These are phyloP conservation scores for Dendropsophus ebraccatus DNA, from an alignment of 2,113 vertebrate species.

Conservation along the genomic window DNA sequence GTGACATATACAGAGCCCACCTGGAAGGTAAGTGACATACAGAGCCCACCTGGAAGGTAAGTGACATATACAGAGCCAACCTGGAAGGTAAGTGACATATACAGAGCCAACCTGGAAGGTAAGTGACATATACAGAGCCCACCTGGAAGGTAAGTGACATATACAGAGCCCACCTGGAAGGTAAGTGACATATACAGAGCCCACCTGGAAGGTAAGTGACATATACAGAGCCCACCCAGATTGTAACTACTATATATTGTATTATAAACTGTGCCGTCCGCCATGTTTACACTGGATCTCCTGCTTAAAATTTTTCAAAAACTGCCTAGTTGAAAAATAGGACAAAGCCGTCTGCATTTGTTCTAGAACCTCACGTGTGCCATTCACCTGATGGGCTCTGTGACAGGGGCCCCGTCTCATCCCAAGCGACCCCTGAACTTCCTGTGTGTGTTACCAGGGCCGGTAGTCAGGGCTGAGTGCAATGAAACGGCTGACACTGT, in stretches of 20 bases:
- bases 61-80: background rate
- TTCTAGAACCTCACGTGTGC: background rate
- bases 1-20: no score
- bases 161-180: background rate
- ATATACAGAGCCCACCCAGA: no score
- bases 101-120: background rate
- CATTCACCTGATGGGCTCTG: background rate
- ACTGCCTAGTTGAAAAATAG: background rate
- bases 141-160: background rate
- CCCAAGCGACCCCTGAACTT: slow-evolving; percentile 31
- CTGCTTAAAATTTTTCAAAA: background rate
- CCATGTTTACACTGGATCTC: background rate
- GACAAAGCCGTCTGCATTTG: background rate
- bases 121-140: background rate
- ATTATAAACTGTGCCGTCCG: no score
- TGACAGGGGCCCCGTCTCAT: background rate
- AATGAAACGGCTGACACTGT: slow-evolving; percentile 1
- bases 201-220: background rate
- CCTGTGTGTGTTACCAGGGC: slow-evolving; percentile 46
- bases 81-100: background rate
- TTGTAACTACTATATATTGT: background rate
- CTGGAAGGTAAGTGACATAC: background rate
- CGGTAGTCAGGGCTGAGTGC: background rate
- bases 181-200: background rate
- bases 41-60: background rate